Base-by-base conservation (phyloP, 2,888 invertebrate genomes). In the Dugesia japonica region DNA sequence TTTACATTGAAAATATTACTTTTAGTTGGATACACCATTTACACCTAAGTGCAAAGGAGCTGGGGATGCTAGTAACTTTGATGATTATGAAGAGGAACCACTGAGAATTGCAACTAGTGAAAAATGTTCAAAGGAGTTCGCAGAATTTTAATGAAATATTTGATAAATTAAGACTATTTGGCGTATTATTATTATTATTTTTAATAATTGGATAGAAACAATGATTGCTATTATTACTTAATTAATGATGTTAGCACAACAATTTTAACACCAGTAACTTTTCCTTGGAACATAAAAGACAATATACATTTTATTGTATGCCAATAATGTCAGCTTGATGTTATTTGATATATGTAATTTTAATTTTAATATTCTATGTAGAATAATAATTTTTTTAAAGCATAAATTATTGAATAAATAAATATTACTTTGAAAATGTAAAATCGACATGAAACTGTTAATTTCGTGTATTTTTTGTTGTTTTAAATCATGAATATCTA, bases 121-220 rank as follows among this genome's bases (percentile, higher is more conserved):
- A 87, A 95, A 97, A 88, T 98, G 97, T 89, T 92, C 94, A 86
- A 97, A 95, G 88, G 98, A 98, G 87, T 98, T 98, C 88, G 94
- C 94, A 81, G 97, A 98, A 87, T 98, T 98, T 82, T 88, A 84
- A 71, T 56, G 56, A 56, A 56, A 56, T 4, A 23, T 56, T 56
- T n/a, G 17, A 20, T 42, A 28, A 20, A 23, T 42, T n/a, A 26
- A n/a, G 0, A 26, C n/a, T n/a, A 33, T 28, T 56, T 23, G 20
- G 23, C 73, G 71, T 77, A 74, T 72, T 72, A 72, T 72, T 72
- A 56, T 31, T 31, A 31, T 31, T 31, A 31, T 7, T 31, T 4
- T 31, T 31, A 31, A 4, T 56, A n/a, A 56, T 56, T 56, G n/a
- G n/a, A 4, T 13, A 56, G n/a, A 9, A n/a, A 56, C 17, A 56